Conservation (phyloP, 1,140 invertebrate genomes). For the Bombus sylvicola region DNA sequence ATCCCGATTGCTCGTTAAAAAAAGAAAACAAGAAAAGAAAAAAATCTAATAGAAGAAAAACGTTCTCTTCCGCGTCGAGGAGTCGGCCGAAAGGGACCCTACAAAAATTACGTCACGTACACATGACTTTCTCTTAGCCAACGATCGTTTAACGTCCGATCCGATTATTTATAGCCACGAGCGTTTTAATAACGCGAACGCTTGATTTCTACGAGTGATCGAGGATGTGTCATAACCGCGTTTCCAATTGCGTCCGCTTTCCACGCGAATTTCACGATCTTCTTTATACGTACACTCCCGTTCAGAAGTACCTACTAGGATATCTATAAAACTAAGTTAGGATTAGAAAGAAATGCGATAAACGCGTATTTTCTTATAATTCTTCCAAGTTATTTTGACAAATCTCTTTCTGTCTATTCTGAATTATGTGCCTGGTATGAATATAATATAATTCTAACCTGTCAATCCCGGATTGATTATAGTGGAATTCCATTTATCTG, state of each 20-base stretch:
- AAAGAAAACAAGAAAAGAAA: background rate
- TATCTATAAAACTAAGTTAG: too few relatives aligned
- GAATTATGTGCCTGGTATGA: background rate
- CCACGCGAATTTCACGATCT: slow-evolving; percentile 1
- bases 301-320: too few relatives aligned
- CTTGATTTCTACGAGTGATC: background rate
- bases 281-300: too few relatives aligned
- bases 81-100: background rate
- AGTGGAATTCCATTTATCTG: background rate
- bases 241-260: slow-evolving; percentile 10
- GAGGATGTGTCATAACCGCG: slow-evolving; percentile 15
- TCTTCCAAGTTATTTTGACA: too few relatives aligned
- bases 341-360: too few relatives aligned
- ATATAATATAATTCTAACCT: background rate
- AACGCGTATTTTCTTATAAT: too few relatives aligned
- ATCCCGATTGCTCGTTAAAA: background rate
- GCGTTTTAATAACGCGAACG: background rate
- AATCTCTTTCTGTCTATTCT: background rate
- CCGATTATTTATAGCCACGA: background rate
- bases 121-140: slow-evolving; percentile 39
- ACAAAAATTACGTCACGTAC: slow-evolving; percentile 42
- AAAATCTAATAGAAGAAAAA: background rate
- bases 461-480: too few relatives aligned
- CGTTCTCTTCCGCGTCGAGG: slow-evolving; percentile 17
- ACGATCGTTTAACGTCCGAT: slow-evolving; percentile 35